phyloP scores from a whole-genome alignment of 2,113 vertebrate genomes.

The Hyperopisus bebe region DNA sequence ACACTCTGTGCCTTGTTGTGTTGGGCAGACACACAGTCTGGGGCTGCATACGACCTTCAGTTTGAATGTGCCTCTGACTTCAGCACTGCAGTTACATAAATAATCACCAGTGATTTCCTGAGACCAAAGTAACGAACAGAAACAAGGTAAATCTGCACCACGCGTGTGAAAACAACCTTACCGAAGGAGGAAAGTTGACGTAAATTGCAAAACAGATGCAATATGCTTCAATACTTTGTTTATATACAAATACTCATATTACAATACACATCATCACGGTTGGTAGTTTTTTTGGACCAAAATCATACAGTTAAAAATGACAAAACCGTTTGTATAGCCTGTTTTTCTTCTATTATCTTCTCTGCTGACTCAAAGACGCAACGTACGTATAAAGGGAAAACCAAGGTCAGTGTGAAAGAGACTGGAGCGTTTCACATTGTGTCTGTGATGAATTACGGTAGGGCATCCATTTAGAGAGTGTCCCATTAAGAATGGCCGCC shows the following conservation, averaged over 20 bases:
- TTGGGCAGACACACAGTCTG: not conserved
- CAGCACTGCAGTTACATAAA: not conserved
- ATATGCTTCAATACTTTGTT: not conserved
- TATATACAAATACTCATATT: not conserved
- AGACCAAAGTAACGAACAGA: not conserved
- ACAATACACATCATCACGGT: not conserved
- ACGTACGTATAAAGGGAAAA: not conserved
- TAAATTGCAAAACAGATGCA: not conserved
- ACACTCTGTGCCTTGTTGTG: not conserved
- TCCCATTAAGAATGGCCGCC: conserved; percentile 17
- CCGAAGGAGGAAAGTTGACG: not conserved
- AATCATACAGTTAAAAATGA: not conserved
- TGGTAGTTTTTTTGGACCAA: not conserved
- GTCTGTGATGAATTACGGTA: conserved; percentile 13
- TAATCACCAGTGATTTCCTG: not conserved
- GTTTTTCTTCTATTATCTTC: not conserved
- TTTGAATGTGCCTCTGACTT: not conserved
- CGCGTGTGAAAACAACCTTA: not conserved
- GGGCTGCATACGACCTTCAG: not conserved
- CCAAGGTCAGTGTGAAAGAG: not conserved
- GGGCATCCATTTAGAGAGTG: not conserved
- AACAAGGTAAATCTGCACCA: not conserved
- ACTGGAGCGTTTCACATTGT: not conserved
- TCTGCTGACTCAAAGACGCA: not conserved
- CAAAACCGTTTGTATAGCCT: not conserved